phyloP scores from a whole-genome alignment of 1,140 invertebrate genomes.

The Pteromalus puparum region DNA sequence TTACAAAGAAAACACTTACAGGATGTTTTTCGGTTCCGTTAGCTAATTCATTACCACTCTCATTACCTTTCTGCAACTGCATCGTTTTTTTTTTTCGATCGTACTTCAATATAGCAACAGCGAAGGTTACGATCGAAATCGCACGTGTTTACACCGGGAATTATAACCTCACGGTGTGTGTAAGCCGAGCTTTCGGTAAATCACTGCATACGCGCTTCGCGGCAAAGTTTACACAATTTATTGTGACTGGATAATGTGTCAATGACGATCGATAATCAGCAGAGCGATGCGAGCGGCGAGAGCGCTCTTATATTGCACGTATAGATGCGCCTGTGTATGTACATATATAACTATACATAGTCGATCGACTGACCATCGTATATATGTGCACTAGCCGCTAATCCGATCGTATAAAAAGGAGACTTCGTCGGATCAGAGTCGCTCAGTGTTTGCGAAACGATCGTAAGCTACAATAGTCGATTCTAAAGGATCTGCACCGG shows the following conservation, averaged over 20 bases:
- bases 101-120: too few species aligned
- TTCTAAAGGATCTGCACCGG: not conserved
- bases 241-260: slow-evolving; percentile 20
- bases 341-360: not conserved
- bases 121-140: too few species aligned
- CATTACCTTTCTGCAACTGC: too few species aligned
- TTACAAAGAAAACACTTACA: too few species aligned
- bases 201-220: not conserved
- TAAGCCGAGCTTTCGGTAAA: not conserved
- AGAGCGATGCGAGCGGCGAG: not conserved
- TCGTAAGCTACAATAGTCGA: not conserved
- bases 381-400: not conserved
- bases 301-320: not conserved
- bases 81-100: too few species aligned
- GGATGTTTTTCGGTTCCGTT: too few species aligned
- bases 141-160: too few species aligned
- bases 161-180: not conserved
- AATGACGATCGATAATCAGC: slow-evolving; percentile 37
- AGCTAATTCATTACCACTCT: too few species aligned
- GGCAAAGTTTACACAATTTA: not conserved
- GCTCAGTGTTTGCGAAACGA: slow-evolving; percentile 23
- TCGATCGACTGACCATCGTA: too few species aligned
- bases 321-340: not conserved
- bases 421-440: not conserved
- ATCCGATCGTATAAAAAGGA: slow-evolving; percentile 38